phyloP scores from a whole-genome alignment of 2,888 invertebrate species.

The Morpho achilles region DNA sequence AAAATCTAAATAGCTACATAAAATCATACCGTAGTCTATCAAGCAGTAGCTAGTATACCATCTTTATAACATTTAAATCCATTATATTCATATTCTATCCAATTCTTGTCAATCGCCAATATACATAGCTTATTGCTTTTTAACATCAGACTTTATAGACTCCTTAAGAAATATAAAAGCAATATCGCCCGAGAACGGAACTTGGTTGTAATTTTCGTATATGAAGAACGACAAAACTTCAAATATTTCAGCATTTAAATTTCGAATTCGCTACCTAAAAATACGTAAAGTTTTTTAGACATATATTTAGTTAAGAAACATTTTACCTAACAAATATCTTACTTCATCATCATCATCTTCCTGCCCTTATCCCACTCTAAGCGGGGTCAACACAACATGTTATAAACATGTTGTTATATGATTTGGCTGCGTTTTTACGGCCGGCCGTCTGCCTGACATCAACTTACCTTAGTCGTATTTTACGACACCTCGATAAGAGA shows the following conservation, averaged over 20 bases:
- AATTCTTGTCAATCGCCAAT: slow-evolving; percentile 37
- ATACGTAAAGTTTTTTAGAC: not conserved
- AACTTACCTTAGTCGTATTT: too few relatives aligned
- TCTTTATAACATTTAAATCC: slow-evolving; percentile 22
- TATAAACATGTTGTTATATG: too few relatives aligned
- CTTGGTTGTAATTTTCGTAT: slow-evolving; percentile 47
- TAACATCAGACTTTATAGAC: slow-evolving; percentile 36
- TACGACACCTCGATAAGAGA: too few relatives aligned
- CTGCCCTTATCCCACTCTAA: too few relatives aligned
- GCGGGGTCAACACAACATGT: too few relatives aligned
- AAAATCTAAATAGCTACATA: too few relatives aligned
- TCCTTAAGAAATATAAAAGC: slow-evolving; percentile 46
- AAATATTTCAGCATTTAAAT: slow-evolving; percentile 37
- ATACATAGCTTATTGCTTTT: slow-evolving; percentile 45
- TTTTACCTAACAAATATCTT: too few relatives aligned
- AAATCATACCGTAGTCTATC: slow-evolving; percentile 44
- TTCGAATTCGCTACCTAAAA: slow-evolving; percentile 49
- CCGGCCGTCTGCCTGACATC: too few relatives aligned
- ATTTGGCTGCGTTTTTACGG: too few relatives aligned
- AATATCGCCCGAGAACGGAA: slow-evolving; percentile 50
- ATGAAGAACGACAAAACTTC: slow-evolving; percentile 34
- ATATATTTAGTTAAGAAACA: too few relatives aligned
- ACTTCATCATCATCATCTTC: too few relatives aligned
- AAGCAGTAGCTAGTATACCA: slow-evolving; percentile 49
- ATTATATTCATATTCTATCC: slow-evolving; percentile 40